Evolutionary conservation across 2,113 vertebrate genomes (phyloP).

Genomic region (Sapajus apella): DNA sequence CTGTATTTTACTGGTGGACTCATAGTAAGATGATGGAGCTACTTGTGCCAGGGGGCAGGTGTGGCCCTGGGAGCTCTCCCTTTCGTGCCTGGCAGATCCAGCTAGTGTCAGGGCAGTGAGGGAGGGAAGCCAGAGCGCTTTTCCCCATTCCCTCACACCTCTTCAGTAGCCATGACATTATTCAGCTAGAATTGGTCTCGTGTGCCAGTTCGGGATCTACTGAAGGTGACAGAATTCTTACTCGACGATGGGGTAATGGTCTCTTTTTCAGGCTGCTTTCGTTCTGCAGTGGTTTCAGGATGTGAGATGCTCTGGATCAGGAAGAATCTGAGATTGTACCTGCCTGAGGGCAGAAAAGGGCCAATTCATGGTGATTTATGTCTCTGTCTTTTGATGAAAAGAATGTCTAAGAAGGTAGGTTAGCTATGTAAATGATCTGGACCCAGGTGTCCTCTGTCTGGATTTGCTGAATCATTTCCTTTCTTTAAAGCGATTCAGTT

Average conservation of each 20-base stretch:
- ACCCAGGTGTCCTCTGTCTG: background rate
- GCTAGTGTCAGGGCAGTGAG: too few species aligned
- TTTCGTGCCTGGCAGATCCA: background rate
- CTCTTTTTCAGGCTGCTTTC: background rate
- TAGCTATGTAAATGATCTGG: background rate
- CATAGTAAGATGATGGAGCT: accelerated
- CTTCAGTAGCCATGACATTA: background rate
- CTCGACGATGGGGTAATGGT: background rate
- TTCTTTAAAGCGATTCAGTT: background rate
- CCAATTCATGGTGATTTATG: background rate
- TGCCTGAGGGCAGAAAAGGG: background rate
- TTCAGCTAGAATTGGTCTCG: background rate
- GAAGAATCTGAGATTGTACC: background rate
- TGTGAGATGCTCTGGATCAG: background rate
- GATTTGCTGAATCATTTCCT: background rate
- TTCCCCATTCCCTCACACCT: accelerated
- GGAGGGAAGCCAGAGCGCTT: too few species aligned
- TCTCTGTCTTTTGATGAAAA: background rate
- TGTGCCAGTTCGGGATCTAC: background rate
- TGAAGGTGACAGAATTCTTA: background rate
- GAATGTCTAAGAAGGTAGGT: background rate
- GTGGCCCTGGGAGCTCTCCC: background rate
- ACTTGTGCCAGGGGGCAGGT: background rate
- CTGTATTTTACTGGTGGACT: background rate
- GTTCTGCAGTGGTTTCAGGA: background rate